Percentiles rank a stretch among this genome's conserved stretches.
Evolutionary conservation across 2,888 invertebrate genomes (phyloP).

Genomic region (Cephus nigrinus): DNA sequence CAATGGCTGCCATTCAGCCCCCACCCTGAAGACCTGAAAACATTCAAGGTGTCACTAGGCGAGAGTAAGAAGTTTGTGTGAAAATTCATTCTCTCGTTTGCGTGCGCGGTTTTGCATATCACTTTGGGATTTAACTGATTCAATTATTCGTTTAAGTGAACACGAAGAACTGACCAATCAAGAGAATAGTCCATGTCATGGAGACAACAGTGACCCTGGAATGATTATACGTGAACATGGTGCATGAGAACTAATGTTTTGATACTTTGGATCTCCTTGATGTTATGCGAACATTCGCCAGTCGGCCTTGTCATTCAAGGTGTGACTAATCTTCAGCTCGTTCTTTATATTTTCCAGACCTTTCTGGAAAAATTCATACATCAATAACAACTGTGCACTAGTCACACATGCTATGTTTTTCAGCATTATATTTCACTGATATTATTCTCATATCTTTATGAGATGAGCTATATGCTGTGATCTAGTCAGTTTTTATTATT

Average conservation of each 20-base stretch:
- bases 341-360: background rate
- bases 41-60: conserved; percentile 40
- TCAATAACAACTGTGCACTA: background rate
- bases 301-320: conserved; percentile 38
- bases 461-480: background rate
- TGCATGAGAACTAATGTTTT: conserved; percentile 14
- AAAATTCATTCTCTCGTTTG: conserved; percentile 24
- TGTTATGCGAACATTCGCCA: conserved; percentile 32
- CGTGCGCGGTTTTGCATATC: background rate
- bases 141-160: background rate
- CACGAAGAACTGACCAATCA: background rate
- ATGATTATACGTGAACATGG: conserved; percentile 10
- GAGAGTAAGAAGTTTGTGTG: conserved; percentile 30
- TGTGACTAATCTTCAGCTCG: conserved; percentile 25
- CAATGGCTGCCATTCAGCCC: background rate
- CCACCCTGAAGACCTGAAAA: background rate
- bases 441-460: background rate
- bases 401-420: background rate
- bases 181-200: background rate
- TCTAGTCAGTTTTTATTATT: background rate
- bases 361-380: background rate
- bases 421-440: background rate
- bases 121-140: background rate
- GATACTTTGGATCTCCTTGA: conserved; percentile 22
- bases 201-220: background rate